These are phyloP conservation scores for Philaethria dido DNA, from an alignment of 2,888 invertebrate genomes.

Conservation along the genomic window DNA sequence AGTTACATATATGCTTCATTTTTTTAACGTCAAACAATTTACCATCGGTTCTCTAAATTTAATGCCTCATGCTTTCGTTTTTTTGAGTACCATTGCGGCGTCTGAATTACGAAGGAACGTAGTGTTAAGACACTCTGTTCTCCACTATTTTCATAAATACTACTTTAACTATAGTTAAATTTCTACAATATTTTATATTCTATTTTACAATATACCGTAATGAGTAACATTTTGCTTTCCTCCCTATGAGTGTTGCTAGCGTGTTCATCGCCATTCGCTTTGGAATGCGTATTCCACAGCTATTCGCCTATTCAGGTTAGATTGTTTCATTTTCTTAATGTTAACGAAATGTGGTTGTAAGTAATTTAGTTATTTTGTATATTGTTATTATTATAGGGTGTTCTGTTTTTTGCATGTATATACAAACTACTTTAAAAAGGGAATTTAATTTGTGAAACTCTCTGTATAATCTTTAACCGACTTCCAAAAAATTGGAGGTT, in stretches of 20 bases:
- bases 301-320: slow-evolving; percentile 19
- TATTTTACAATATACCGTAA: slow-evolving; percentile 15
- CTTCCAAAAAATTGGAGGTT: too few species aligned
- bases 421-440: neutral
- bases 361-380: neutral
- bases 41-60: too few species aligned
- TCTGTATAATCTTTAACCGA: too few species aligned
- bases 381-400: neutral
- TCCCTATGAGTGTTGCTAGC: slow-evolving; percentile 18
- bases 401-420: neutral
- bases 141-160: too few species aligned
- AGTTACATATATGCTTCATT: too few species aligned
- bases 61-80: too few species aligned
- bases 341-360: slow-evolving; percentile 5
- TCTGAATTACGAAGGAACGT: too few species aligned
- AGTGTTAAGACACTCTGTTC: too few species aligned
- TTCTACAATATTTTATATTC: too few species aligned
- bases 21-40: too few species aligned
- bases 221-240: slow-evolving; percentile 35
- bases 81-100: too few species aligned
- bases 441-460: neutral
- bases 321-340: slow-evolving; percentile 34
- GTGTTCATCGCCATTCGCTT: slow-evolving; percentile 26
- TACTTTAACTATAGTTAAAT: too few species aligned
- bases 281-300: slow-evolving; percentile 15